Conservation (phyloP, 2,113 vertebrate genomes). For the Callipepla squamata region DNA sequence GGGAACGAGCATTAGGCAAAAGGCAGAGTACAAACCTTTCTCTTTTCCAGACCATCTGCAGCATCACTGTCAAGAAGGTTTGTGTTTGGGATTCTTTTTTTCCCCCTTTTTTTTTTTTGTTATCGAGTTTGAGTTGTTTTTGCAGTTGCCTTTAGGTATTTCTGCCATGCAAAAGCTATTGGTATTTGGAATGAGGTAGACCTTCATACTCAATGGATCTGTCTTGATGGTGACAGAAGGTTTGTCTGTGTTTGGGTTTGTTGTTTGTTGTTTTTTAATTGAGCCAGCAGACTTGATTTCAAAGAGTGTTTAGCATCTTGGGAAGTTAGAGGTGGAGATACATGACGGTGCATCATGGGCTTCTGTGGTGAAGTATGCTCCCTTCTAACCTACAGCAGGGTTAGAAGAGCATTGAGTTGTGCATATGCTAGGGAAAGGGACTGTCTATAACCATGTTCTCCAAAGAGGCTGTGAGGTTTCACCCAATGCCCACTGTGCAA, state of each 20-base stretch:
- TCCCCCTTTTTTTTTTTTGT: not conserved
- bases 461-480: not conserved
- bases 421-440: not conserved
- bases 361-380: not conserved
- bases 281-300: not conserved
- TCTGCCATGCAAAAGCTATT: not conserved
- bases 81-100: not conserved
- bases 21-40: not conserved
- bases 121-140: not conserved
- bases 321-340: not conserved
- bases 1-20: not conserved
- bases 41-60: not conserved
- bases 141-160: not conserved
- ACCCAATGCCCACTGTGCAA: not conserved
- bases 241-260: not conserved
- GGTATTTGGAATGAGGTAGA: not conserved
- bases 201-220: not conserved
- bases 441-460: not conserved
- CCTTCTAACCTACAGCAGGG: not conserved
- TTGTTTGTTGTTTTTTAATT: not conserved
- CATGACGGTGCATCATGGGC: not conserved
- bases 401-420: not conserved
- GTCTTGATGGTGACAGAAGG: not conserved
- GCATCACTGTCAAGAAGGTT: not conserved
- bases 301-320: not conserved